Percentiles rank a stretch among this genome's conserved stretches.
Evolutionary conservation across 2,113 vertebrate genomes (phyloP).

Genomic region (Uropsilus gracilis): DNA sequence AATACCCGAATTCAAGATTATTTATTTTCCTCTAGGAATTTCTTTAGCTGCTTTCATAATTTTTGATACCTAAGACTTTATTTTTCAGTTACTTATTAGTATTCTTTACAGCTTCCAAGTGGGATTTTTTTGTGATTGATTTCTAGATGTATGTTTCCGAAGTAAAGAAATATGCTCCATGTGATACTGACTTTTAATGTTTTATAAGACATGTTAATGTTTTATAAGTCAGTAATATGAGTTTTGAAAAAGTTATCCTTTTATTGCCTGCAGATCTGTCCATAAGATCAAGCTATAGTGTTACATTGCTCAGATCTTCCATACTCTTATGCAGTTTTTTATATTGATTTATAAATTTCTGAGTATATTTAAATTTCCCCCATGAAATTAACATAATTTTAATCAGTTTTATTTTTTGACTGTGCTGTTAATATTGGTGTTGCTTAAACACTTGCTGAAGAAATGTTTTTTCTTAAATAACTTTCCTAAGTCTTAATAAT

Average conservation of each 20-base stretch:
- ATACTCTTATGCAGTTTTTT: background rate
- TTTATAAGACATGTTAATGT: background rate
- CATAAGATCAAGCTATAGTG: background rate
- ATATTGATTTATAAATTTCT: conserved; percentile 27
- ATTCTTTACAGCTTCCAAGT: background rate
- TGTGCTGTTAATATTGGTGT: background rate
- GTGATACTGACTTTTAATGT: conserved; percentile 3
- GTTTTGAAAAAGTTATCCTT: background rate
- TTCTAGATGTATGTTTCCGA: background rate
- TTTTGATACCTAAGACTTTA: background rate
- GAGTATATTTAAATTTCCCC: background rate
- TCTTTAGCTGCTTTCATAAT: background rate
- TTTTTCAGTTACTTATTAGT: background rate
- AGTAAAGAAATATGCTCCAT: background rate
- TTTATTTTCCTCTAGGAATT: background rate
- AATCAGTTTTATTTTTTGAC: background rate
- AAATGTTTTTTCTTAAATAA: conserved; percentile 23
- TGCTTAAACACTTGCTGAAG: background rate
- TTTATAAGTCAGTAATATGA: background rate
- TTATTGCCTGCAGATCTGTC: background rate
- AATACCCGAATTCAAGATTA: background rate
- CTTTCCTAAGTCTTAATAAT: background rate
- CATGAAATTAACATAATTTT: background rate
- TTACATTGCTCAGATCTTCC: background rate
- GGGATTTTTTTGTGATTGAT: background rate